phyloP scores from a whole-genome alignment of 1,140 invertebrate species.

The Drosophila willistoni region DNA sequence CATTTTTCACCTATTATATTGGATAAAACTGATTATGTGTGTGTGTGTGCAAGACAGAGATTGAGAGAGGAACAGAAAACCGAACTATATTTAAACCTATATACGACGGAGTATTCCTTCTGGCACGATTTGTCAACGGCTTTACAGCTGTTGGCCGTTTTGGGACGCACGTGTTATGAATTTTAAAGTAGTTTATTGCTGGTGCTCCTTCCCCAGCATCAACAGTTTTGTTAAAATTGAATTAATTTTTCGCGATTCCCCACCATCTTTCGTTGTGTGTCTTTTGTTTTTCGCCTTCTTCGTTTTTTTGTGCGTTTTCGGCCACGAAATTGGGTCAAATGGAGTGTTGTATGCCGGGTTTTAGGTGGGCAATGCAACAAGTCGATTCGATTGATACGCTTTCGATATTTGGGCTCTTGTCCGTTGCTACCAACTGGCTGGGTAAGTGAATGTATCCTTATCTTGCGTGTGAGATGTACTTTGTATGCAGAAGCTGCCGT shows the following conservation, averaged over 20 bases:
- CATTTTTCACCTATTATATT: background rate
- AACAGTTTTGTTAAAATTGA: constrained; percentile 54
- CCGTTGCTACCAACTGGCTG: constrained; percentile 16
- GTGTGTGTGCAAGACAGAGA: too few relatives aligned
- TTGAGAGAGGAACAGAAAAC: background rate
- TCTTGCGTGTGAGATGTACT: constrained; percentile 41
- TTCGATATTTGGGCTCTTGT: background rate
- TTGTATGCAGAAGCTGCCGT: constrained; percentile 70
- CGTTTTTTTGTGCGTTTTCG: constrained; percentile 27
- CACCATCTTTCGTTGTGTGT: constrained; percentile 5
- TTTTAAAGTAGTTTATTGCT: constrained; percentile 49
- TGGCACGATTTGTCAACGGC: constrained; percentile 24
- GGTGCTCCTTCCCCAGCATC: constrained; percentile 31
- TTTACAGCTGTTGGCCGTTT: constrained; percentile 34
- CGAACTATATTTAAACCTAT: constrained; percentile 7
- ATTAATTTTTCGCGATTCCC: constrained; percentile 48
- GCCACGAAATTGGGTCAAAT: constrained; percentile 16
- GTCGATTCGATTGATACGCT: background rate
- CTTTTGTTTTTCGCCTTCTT: constrained; percentile 33
- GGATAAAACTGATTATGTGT: background rate
- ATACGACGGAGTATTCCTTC: constrained; percentile 1
- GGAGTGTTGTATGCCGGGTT: background rate
- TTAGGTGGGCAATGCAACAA: background rate
- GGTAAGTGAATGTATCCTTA: constrained; percentile 3
- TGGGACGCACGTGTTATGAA: constrained; percentile 49